Percentiles rank a stretch among this genome's conserved stretches.
Evolutionary conservation across 2,888 invertebrate species (phyloP).

Genomic region (Rhingia rostrata): DNA sequence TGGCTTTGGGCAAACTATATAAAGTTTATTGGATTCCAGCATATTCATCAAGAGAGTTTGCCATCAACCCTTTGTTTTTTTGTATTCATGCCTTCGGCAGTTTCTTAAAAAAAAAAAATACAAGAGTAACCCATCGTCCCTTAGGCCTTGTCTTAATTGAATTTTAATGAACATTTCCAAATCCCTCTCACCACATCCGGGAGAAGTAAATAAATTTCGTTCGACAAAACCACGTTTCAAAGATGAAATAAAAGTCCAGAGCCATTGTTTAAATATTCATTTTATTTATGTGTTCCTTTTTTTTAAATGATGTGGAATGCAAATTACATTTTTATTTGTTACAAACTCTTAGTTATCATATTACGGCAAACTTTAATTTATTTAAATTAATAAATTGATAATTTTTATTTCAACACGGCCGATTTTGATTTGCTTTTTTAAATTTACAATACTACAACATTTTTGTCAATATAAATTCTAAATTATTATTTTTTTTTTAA

Average conservation of each 20-base stretch:
- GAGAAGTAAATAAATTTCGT: not conserved
- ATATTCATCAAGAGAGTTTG: slow-evolving; percentile 29
- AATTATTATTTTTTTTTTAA: slow-evolving; percentile 30
- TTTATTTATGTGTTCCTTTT: slow-evolving; percentile 27
- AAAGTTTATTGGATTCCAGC: slow-evolving; percentile 10
- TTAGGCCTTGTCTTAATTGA: slow-evolving; percentile 18
- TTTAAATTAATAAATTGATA: slow-evolving; percentile 29
- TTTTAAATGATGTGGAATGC: slow-evolving; percentile 26
- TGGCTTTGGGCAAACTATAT: slow-evolving; percentile 15
- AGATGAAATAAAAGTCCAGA: slow-evolving; percentile 7
- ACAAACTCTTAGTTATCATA: slow-evolving; percentile 38
- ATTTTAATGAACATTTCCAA: slow-evolving; percentile 26
- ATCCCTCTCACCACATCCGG: slow-evolving; percentile 2
- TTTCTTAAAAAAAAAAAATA: slow-evolving; percentile 5
- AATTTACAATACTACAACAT: slow-evolving; percentile 19
- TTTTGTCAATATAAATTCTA: slow-evolving; percentile 57
- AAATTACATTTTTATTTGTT: slow-evolving; percentile 26
- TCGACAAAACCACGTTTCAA: not conserved
- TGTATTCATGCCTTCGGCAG: slow-evolving; percentile 1
- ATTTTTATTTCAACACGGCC: slow-evolving; percentile 22
- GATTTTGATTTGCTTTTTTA: slow-evolving; percentile 3
- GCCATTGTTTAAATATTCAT: slow-evolving; percentile 1
- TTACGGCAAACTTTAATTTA: slow-evolving; percentile 10
- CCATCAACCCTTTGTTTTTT: slow-evolving; percentile 1
- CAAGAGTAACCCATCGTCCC: not conserved